Conservation (phyloP, 2,797 vertebrate genomes). For the Myotis daubentonii region DNA sequence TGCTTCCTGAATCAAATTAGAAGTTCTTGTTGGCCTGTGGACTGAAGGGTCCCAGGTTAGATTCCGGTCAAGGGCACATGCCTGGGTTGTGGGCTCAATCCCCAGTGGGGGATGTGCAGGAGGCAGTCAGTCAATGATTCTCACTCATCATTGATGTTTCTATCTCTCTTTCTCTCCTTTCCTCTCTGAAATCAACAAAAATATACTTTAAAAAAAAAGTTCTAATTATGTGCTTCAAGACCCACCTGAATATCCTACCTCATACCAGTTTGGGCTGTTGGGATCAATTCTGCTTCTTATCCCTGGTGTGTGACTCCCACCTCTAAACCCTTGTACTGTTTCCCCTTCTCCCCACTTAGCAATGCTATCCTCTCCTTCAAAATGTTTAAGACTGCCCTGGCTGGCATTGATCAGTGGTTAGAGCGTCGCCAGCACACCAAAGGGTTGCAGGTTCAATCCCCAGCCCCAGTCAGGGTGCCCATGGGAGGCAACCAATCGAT, state of each 20-base stretch:
- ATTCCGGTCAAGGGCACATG: not conserved
- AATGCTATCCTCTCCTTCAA: not conserved
- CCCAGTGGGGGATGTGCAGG: not conserved
- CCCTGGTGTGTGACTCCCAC: not conserved
- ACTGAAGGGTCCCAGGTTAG: not conserved
- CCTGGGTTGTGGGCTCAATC: not conserved
- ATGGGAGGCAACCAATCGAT: no score
- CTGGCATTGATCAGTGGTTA: no score
- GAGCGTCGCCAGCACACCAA: no score
- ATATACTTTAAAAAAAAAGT: not conserved
- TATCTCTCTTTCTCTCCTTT: not conserved
- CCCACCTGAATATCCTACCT: not conserved
- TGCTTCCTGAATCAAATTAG: slow-evolving; percentile 41
- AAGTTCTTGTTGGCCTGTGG: not conserved
- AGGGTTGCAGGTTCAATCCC: no score
- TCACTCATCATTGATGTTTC: not conserved
- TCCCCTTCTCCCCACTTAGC: not conserved
- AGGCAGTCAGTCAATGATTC: not conserved
- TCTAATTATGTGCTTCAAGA: not conserved
- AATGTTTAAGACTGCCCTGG: not conserved
- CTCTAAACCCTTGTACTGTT: not conserved
- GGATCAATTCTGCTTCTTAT: slow-evolving; percentile 11
- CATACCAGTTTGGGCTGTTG: not conserved
- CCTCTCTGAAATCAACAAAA: not conserved
- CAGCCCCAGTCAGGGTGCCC: no score